Conservation (phyloP, 2,797 vertebrate genomes). For the Iguana delicatissima region DNA sequence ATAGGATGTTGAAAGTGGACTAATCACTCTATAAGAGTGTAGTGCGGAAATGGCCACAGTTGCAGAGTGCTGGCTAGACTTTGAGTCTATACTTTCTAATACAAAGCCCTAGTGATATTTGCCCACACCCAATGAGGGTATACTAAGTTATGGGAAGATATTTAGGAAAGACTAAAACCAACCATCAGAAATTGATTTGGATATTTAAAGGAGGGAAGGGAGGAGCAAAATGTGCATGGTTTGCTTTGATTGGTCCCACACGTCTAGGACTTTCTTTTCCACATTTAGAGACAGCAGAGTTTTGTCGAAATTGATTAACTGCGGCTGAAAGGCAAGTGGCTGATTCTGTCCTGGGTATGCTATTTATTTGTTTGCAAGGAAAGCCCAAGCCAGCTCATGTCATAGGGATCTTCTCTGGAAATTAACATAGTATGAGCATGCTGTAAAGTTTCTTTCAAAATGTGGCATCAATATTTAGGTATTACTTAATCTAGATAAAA, state of each 20-base stretch:
- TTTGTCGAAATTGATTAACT: background rate
- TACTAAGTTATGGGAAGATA: background rate
- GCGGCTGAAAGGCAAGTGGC: background rate
- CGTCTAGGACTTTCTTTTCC: background rate
- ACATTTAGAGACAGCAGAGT: background rate
- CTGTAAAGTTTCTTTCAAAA: background rate
- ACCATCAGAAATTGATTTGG: background rate
- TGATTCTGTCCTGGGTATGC: background rate
- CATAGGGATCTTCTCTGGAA: background rate
- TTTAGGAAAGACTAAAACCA: background rate
- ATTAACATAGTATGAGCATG: background rate
- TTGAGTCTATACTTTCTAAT: background rate
- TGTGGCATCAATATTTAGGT: conserved; percentile 15
- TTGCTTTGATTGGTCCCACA: background rate
- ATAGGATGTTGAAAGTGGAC: too few species aligned
- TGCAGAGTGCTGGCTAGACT: too few species aligned
- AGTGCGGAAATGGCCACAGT: too few species aligned
- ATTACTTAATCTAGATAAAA: background rate
- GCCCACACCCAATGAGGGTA: background rate
- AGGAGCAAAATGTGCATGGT: background rate
- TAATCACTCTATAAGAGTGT: too few species aligned
- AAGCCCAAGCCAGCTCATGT: background rate
- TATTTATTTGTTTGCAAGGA: background rate
- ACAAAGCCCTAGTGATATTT: background rate
- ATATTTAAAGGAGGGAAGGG: background rate